Evolutionary conservation across 2,888 invertebrate genomes (phyloP).

Genomic region (Tolmerus cingulatus): DNA sequence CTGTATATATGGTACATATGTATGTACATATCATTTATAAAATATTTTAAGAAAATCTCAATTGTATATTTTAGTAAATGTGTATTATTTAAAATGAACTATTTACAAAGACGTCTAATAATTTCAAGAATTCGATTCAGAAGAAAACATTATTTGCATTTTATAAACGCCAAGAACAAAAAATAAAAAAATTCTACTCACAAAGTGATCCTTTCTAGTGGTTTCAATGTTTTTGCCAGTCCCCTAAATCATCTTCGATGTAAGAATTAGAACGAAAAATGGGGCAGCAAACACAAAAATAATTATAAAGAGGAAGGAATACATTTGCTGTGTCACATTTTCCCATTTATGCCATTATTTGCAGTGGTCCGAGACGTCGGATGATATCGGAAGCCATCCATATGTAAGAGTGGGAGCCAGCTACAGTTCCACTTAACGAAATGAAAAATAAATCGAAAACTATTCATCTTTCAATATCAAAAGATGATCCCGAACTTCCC

Average conservation of each 20-base stretch:
- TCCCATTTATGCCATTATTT: not conserved
- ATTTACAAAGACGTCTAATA: too few relatives aligned
- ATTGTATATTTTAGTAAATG: too few relatives aligned
- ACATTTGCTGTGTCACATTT: not conserved
- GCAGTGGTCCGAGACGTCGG: not conserved
- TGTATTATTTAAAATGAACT: too few relatives aligned
- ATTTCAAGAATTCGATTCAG: too few relatives aligned
- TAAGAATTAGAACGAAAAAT: not conserved
- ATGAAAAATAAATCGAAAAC: conserved; percentile 52
- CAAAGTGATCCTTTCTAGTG: not conserved
- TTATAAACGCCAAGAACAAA: not conserved
- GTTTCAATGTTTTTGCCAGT: not conserved
- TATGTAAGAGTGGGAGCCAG: not conserved
- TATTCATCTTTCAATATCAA: conserved; percentile 48
- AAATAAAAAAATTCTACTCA: not conserved
- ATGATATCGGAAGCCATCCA: not conserved
- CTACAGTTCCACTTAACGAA: conserved; percentile 48
- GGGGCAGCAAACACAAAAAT: not conserved
- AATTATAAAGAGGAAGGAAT: not conserved
- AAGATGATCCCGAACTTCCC: conserved; percentile 37
- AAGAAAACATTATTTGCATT: not conserved
- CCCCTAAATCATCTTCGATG: not conserved
- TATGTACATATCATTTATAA: too few relatives aligned
- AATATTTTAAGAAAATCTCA: too few relatives aligned
- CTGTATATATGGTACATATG: too few relatives aligned